A percentile compares a stretch with the other conserved stretches of the same genome.
Conservation (phyloP, 2,113 vertebrate genomes). For the Naja naja region DNA sequence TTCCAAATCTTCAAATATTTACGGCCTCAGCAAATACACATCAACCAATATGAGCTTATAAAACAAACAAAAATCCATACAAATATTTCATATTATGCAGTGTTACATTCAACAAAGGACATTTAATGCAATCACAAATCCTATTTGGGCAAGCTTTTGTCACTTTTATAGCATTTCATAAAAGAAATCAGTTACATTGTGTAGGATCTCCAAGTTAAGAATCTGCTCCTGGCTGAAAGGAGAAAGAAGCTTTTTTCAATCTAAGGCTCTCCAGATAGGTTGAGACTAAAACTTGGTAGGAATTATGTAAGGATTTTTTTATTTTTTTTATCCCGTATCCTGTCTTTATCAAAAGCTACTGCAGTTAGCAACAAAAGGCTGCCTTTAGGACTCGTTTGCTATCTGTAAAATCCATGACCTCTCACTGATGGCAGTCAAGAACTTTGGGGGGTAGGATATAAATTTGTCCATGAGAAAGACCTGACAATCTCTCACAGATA, state of each 20-base stretch:
- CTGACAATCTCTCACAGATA: not conserved
- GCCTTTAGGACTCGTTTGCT: not conserved
- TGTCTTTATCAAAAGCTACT: not conserved
- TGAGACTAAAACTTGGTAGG: not conserved
- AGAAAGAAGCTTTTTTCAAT: not conserved
- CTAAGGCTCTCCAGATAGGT: not conserved
- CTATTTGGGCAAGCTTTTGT: not conserved
- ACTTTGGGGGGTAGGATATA: not conserved
- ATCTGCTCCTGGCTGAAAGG: not conserved
- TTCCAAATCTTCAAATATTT: not conserved
- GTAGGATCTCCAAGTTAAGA: not conserved
- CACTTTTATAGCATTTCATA: not conserved
- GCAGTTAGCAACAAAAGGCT: not conserved
- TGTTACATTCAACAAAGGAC: not conserved
- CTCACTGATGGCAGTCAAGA: not conserved
- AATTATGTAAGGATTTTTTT: not conserved
- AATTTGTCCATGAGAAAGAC: not conserved
- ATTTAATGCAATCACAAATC: not conserved
- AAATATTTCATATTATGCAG: not conserved
- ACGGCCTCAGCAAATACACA: not conserved
- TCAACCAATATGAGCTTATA: not conserved
- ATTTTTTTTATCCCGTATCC: not conserved
- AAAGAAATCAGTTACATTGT: not conserved
- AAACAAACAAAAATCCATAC: not conserved
- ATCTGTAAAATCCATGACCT: not conserved